These are phyloP conservation scores for Gephyroberyx darwinii DNA, from an alignment of 2,797 vertebrate species.

Conservation along the genomic window DNA sequence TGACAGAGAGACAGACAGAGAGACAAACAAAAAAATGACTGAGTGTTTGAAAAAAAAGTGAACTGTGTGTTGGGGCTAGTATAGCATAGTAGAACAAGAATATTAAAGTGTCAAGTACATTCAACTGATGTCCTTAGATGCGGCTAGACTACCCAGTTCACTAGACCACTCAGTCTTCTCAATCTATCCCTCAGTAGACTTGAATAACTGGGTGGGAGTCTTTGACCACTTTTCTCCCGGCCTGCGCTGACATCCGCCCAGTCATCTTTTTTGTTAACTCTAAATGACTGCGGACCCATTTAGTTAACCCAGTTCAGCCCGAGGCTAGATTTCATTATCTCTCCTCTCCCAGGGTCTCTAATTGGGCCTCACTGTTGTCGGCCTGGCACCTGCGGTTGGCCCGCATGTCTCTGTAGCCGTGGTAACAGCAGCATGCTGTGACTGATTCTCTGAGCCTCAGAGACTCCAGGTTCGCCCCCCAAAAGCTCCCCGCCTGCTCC, in stretches of 20 bases:
- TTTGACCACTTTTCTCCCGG: conserved; percentile 45
- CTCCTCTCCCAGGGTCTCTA: conserved; percentile 77
- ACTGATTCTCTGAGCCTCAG: conserved; percentile 64
- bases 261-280: conserved; percentile 67
- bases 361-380: conserved; percentile 79
- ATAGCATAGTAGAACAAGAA: neutral
- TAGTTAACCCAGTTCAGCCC: conserved; percentile 77
- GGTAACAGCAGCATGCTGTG: conserved; percentile 79
- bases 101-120: neutral
- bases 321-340: conserved; percentile 78
- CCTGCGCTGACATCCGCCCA: conserved; percentile 47
- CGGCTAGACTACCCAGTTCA: too few relatives aligned
- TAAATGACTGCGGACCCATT: conserved; percentile 76
- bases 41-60: neutral
- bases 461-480: conserved; percentile 33
- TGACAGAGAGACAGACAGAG: conserved; percentile 15
- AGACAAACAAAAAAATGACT: conserved; percentile 15
- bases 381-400: conserved; percentile 80
- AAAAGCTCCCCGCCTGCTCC: conserved; percentile 36
- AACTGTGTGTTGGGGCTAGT: neutral
- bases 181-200: conserved; percentile 38
- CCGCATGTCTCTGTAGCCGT: conserved; percentile 78
- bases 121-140: too few relatives aligned
- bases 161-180: neutral
- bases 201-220: conserved; percentile 38